These are phyloP conservation scores for Chaenocephalus aceratus DNA, from an alignment of 2,113 vertebrate species.

Conservation along the genomic window DNA sequence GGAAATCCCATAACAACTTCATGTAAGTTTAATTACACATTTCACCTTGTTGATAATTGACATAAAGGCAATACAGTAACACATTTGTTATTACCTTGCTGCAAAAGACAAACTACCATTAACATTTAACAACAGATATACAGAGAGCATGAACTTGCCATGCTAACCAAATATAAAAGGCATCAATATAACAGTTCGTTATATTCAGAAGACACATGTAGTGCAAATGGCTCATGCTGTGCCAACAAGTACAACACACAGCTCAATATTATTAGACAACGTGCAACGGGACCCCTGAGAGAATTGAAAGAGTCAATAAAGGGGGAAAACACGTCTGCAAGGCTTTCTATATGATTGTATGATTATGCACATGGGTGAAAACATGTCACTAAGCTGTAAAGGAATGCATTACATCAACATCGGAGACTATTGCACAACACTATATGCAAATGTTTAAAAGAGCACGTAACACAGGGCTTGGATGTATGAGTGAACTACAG, in stretches of 20 bases:
- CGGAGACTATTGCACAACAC: constrained; percentile 21
- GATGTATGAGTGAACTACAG: constrained; percentile 21
- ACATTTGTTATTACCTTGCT: not conserved
- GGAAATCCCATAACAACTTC: not conserved
- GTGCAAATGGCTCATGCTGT: constrained; percentile 41
- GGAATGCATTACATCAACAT: constrained; percentile 18
- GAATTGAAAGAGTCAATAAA: not conserved
- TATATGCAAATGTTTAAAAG: constrained; percentile 16
- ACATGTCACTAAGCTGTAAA: not conserved
- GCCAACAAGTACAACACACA: constrained; percentile 3
- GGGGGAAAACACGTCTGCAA: not conserved
- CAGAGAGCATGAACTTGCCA: constrained; percentile 9
- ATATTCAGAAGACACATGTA: not conserved
- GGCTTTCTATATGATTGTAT: not conserved
- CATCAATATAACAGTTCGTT: not conserved
- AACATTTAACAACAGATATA: constrained; percentile 7
- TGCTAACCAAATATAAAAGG: constrained; percentile 4
- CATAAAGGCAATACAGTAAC: not conserved
- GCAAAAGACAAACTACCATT: not conserved
- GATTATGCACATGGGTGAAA: not conserved
- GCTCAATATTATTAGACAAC: not conserved
- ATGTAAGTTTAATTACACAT: constrained; percentile 8
- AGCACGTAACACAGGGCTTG: constrained; percentile 3
- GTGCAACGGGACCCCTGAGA: too few relatives aligned
- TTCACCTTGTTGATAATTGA: not conserved